Percentiles rank a stretch among this genome's conserved stretches.
Evolutionary conservation across 2,888 invertebrate genomes (phyloP).

Genomic region (Caenorhabditis sp.): DNA sequence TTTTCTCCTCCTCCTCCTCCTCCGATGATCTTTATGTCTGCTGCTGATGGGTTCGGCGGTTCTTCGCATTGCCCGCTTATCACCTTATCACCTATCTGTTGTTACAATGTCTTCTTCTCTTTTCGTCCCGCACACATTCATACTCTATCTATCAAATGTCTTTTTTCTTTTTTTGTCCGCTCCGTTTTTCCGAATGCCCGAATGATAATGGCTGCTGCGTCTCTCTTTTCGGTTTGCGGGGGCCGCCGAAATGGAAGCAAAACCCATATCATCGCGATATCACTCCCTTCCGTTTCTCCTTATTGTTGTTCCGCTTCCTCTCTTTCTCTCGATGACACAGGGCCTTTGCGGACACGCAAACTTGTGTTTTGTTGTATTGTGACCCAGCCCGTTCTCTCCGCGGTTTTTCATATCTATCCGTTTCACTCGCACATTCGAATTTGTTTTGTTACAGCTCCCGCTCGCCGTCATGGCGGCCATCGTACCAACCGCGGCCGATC

Average conservation of each 20-base stretch:
- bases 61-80: slow-evolving; percentile 44
- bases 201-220: neutral
- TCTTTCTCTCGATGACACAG: neutral
- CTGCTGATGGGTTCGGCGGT: slow-evolving; percentile 45
- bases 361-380: slow-evolving; percentile 10
- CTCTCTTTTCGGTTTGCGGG: neutral
- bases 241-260: neutral
- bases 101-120: slow-evolving; percentile 40
- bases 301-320: too few species aligned
- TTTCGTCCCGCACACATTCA: slow-evolving; percentile 11
- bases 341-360: slow-evolving; percentile 7
- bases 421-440: neutral
- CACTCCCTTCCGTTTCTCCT: neutral
- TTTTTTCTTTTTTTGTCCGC: slow-evolving; percentile 28
- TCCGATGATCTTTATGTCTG: slow-evolving; percentile 21
- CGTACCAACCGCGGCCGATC: slow-evolving; percentile 18
- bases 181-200: slow-evolving; percentile 24
- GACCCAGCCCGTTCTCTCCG: slow-evolving; percentile 10
- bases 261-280: slow-evolving; percentile 7
- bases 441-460: slow-evolving; percentile 9
- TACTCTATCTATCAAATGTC: slow-evolving; percentile 33
- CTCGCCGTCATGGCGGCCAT: neutral
- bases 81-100: slow-evolving; percentile 46
- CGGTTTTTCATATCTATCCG: neutral
- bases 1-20: slow-evolving; percentile 15